Percentiles rank a stretch among this genome's conserved stretches.
Evolutionary conservation across 2,888 invertebrate species (phyloP).

Genomic region (Agrochola circellaris): DNA sequence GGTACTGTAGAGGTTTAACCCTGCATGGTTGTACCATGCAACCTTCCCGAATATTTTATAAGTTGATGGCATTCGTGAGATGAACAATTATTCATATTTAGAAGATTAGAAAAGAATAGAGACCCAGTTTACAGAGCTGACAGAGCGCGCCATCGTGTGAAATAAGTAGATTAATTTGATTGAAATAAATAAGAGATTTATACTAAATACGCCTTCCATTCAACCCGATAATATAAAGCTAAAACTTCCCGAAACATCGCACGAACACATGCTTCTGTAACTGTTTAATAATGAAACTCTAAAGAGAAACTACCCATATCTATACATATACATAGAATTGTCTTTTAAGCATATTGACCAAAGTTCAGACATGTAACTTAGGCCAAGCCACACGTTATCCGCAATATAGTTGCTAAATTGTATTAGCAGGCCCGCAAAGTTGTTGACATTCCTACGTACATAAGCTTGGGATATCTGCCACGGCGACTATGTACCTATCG

Average conservation of each 20-base stretch:
- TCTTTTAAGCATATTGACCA: conserved; percentile 6
- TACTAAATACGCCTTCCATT: neutral
- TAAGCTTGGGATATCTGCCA: conserved; percentile 2
- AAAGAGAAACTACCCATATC: no score
- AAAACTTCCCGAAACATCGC: neutral
- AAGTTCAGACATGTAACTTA: conserved; percentile 30
- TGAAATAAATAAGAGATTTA: neutral
- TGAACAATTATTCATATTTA: neutral
- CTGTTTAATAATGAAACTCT: neutral
- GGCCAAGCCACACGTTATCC: conserved; percentile 27
- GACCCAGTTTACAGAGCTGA: no score
- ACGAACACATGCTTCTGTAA: neutral
- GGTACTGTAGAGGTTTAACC: neutral
- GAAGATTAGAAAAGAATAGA: neutral
- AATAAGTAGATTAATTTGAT: no score
- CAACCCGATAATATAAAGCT: neutral
- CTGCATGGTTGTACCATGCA: neutral
- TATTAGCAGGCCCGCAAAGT: conserved; percentile 41
- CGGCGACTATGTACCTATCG: neutral
- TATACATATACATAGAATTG: neutral
- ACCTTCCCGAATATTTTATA: neutral
- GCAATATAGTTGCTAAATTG: conserved; percentile 51
- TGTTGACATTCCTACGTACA: conserved; percentile 46
- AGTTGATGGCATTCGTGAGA: neutral
- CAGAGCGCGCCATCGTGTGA: no score